A percentile compares a stretch with the other conserved stretches of the same genome.
Conservation (phyloP, 2,113 vertebrate genomes). For the Ailuropoda melanoleuca region DNA sequence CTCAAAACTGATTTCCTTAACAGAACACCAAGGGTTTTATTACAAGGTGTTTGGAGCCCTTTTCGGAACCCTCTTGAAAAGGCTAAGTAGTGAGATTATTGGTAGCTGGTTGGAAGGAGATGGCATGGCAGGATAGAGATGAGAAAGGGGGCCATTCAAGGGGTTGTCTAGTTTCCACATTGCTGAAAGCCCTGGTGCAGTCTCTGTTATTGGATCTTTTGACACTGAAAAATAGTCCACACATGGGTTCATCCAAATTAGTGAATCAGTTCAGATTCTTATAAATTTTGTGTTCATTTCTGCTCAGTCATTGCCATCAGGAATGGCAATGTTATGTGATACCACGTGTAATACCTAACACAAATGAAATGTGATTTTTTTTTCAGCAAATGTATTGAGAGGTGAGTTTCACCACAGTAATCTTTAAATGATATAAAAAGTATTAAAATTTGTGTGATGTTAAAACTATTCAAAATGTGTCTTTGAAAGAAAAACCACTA, state of each 20-base stretch:
- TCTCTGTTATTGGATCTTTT: neutral
- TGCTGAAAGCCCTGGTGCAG: neutral
- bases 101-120: neutral
- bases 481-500: neutral
- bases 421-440: neutral
- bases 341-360: neutral
- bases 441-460: neutral
- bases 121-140: neutral
- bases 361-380: slow-evolving; percentile 19
- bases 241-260: neutral
- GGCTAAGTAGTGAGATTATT: neutral
- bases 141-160: neutral
- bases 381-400: neutral
- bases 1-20: neutral
- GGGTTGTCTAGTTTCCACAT: neutral
- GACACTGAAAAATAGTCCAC: neutral
- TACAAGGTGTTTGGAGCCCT: neutral
- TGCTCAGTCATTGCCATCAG: neutral
- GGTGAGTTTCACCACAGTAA: neutral
- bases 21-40: slow-evolving; percentile 5
- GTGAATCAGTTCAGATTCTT: neutral
- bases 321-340: neutral
- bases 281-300: neutral
- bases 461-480: neutral
- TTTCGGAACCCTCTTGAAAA: slow-evolving; percentile 7